Conservation (phyloP, 2,888 invertebrate species). For the Yponomeuta malinellus region DNA sequence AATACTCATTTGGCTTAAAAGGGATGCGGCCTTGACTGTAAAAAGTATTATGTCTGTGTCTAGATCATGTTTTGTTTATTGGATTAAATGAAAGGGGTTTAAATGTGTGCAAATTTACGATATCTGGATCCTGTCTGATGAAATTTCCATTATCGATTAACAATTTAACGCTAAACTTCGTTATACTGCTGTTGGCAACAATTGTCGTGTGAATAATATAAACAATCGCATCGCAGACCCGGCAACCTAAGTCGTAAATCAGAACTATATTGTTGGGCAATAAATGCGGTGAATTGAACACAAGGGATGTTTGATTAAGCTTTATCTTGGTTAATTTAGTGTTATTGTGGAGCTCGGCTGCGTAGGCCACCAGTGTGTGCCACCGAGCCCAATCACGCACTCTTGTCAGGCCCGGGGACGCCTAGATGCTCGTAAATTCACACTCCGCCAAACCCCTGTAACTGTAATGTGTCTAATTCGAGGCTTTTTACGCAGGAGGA, state of each 20-base stretch:
- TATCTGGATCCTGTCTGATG: not conserved
- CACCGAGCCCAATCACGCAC: slow-evolving; percentile 5
- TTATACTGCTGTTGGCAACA: slow-evolving; percentile 15
- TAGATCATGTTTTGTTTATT: not conserved
- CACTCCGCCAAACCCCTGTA: slow-evolving; percentile 3
- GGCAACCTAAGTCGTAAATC: slow-evolving; percentile 63
- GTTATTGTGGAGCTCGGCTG: slow-evolving; percentile 41
- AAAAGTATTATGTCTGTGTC: not conserved
- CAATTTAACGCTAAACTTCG: slow-evolving; percentile 13
- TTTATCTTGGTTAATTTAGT: slow-evolving; percentile 70
- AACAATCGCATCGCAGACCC: slow-evolving; percentile 47
- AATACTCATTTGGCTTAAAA: not conserved
- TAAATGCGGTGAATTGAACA: slow-evolving; percentile 67
- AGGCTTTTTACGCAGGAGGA: not conserved
- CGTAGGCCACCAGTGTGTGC: slow-evolving; percentile 2
- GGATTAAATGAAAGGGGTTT: not conserved
- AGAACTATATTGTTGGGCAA: slow-evolving; percentile 68
- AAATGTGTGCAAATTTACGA: not conserved
- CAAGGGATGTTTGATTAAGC: slow-evolving; percentile 71
- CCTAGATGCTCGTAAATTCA: slow-evolving; percentile 1
- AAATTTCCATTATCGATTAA: slow-evolving; percentile 7
- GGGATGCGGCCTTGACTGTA: not conserved
- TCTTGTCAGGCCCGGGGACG: slow-evolving; percentile 4
- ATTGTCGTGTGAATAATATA: slow-evolving; percentile 46
- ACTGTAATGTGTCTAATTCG: not conserved